phyloP scores from a whole-genome alignment of 2,797 vertebrate species.

The Cynodonichthys magdalenae region DNA sequence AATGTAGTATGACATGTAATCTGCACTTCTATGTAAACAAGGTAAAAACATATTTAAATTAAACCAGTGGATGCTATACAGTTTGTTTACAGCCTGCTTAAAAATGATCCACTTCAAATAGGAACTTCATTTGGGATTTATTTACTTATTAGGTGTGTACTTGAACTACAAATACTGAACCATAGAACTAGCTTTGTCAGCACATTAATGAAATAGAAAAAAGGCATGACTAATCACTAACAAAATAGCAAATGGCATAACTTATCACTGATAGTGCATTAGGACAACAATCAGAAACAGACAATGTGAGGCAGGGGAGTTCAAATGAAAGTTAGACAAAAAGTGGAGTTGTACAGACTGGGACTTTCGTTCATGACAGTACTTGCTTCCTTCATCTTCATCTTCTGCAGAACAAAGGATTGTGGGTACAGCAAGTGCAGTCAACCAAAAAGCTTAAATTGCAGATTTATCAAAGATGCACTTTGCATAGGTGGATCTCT shows the following conservation, averaged over 20 bases:
- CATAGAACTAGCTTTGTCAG: constrained; percentile 44
- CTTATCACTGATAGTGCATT: constrained; percentile 31
- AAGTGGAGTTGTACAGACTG: not conserved
- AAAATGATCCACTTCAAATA: constrained; percentile 61
- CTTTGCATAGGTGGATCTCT: not conserved
- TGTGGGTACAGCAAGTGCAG: not conserved
- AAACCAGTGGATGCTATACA: constrained; percentile 14
- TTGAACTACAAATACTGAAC: constrained; percentile 33
- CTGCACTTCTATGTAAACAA: too few species aligned
- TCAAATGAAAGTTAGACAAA: constrained; percentile 12
- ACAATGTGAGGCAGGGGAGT: constrained; percentile 18
- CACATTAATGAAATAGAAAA: constrained; percentile 23
- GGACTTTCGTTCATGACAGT: not conserved
- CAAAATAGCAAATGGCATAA: constrained; percentile 11
- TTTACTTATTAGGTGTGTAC: constrained; percentile 43
- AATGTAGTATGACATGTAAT: not conserved
- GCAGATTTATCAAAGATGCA: not conserved
- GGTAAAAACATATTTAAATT: not conserved
- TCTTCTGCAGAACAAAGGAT: not conserved
- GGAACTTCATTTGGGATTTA: constrained; percentile 39
- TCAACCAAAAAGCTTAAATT: not conserved
- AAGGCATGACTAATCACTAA: too few species aligned
- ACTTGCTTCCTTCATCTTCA: not conserved
- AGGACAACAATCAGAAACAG: constrained; percentile 19
- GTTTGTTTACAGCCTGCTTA: constrained; percentile 41